Evolutionary conservation across 2,797 vertebrate genomes (phyloP).

Genomic region (Holocentrus rufus): DNA sequence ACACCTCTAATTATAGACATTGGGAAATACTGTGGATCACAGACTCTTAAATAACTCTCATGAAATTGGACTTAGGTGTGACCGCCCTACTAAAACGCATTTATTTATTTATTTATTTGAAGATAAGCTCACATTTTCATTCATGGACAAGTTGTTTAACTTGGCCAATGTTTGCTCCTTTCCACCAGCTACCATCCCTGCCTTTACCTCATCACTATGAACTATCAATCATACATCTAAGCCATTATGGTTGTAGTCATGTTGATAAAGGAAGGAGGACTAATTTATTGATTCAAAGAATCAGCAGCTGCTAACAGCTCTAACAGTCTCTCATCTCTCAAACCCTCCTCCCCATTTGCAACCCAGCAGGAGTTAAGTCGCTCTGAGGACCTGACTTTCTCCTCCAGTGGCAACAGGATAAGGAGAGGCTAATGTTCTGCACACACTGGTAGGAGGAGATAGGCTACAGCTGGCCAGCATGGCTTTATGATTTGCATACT

Average conservation of each 20-base stretch:
- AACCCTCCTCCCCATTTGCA: constrained; percentile 65
- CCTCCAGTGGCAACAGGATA: constrained; percentile 29
- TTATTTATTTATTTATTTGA: too few relatives aligned
- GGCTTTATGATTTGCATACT: too few relatives aligned
- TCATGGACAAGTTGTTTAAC: background rate
- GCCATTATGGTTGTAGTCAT: constrained; percentile 28
- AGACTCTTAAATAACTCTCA: background rate
- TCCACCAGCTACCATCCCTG: background rate
- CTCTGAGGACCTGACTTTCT: background rate
- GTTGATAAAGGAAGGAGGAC: constrained; percentile 52
- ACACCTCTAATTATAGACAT: background rate
- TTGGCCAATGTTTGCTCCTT: background rate
- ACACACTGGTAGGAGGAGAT: background rate
- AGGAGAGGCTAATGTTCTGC: constrained; percentile 13
- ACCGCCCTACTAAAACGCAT: background rate
- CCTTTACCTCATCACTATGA: constrained; percentile 34
- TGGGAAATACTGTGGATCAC: background rate
- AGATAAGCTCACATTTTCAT: background rate
- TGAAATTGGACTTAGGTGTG: background rate
- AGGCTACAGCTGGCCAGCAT: too few relatives aligned
- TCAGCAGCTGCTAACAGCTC: constrained; percentile 63
- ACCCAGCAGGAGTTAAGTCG: constrained; percentile 68
- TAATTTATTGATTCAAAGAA: constrained; percentile 39
- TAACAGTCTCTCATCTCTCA: constrained; percentile 51
- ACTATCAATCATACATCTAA: constrained; percentile 48